These are phyloP conservation scores for Malurus splendens DNA, from an alignment of 2,797 vertebrate genomes.

Conservation along the genomic window DNA sequence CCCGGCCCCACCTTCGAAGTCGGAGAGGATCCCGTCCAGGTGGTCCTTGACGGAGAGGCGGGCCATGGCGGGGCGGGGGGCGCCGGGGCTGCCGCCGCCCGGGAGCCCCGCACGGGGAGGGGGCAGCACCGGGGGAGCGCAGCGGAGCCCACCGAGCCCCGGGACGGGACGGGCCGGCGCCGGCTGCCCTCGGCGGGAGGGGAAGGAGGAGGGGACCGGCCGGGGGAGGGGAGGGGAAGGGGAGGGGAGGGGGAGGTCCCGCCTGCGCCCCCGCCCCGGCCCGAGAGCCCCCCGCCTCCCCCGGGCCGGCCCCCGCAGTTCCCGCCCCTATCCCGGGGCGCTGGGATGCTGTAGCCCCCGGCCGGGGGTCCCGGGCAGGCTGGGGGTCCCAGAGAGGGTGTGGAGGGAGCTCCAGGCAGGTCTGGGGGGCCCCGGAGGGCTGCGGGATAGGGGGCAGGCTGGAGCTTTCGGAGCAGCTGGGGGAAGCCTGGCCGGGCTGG, in stretches of 20 bases:
- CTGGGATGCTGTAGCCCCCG: background rate
- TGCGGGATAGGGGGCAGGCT: background rate
- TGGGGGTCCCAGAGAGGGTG: background rate
- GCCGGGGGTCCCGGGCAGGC: background rate
- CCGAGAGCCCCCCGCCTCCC: background rate
- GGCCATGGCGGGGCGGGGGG: constrained; percentile 71
- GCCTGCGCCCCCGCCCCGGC: background rate
- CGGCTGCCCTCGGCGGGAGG: background rate
- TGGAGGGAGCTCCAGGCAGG: background rate
- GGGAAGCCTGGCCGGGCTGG: background rate
- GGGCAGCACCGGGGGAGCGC: background rate
- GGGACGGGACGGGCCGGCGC: background rate
- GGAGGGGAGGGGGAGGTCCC: background rate
- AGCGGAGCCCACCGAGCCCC: background rate
- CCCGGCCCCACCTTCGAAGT: constrained; percentile 80
- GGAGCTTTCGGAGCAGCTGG: background rate
- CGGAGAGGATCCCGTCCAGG: constrained; percentile 85
- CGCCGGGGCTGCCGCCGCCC: background rate
- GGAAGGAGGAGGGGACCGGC: background rate
- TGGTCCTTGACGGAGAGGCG: constrained; percentile 83
- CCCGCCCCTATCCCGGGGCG: background rate
- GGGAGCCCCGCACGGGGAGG: background rate
- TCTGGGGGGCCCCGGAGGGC: background rate
- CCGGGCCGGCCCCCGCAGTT: background rate
- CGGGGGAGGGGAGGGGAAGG: too few relatives aligned